Conservation (phyloP, 2,888 invertebrate genomes). For the Scaeva pyrastri region DNA sequence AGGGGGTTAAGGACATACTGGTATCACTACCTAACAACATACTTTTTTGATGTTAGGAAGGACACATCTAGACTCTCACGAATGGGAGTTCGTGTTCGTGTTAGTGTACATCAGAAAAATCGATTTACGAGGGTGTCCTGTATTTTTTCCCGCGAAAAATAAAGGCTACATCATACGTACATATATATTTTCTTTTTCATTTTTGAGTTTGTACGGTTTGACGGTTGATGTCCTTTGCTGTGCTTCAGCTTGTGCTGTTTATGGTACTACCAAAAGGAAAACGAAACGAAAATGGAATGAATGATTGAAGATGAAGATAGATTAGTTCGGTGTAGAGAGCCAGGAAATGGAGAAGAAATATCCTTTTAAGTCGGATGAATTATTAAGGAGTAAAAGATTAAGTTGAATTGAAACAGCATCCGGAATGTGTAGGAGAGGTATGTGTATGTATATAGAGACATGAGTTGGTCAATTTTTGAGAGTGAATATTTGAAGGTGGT, state of each 20-base stretch:
- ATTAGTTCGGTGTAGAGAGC: not conserved
- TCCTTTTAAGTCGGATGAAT: constrained; percentile 17
- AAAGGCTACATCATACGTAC: not conserved
- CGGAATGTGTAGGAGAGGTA: not conserved
- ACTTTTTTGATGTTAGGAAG: not conserved
- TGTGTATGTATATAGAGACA: no score
- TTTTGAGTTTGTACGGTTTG: not conserved
- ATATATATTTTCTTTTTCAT: not conserved
- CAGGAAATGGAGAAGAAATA: constrained; percentile 9
- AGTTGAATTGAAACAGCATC: constrained; percentile 19
- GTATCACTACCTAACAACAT: not conserved
- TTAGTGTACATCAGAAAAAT: not conserved
- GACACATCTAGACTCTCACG: not conserved
- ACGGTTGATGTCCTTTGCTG: not conserved
- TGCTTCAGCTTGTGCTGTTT: no score
- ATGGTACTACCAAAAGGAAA: no score
- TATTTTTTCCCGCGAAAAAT: not conserved
- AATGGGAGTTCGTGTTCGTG: not conserved
- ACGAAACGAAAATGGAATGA: not conserved
- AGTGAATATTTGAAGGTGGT: no score
- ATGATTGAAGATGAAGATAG: not conserved
- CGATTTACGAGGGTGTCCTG: not conserved
- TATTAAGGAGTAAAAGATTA: constrained; percentile 23
- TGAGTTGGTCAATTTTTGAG: no score
- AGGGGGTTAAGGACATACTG: constrained; percentile 4